Base-by-base conservation (phyloP, 2,888 invertebrate species). In the Erebia palarica region DNA sequence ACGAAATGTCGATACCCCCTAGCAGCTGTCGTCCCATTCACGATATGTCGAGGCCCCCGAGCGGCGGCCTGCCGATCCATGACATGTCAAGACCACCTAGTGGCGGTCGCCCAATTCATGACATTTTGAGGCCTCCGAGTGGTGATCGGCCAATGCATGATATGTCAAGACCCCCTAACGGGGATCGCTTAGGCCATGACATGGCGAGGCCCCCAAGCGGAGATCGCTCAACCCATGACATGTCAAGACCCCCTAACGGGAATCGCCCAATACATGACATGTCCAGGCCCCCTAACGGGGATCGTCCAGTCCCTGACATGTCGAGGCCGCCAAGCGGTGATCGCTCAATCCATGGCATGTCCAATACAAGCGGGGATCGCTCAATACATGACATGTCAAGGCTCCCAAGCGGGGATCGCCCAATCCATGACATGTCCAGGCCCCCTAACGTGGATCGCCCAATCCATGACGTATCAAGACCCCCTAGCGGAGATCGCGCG, bases 351-450 rank as follows among this genome's bases (percentile, higher is more conserved):
- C 76, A 69, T n/a, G 72, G 73, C 13, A 65, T 73, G 65, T 18
- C 65, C 16, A 67, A 73, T 57, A 65, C 57, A n/a, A 49, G 49
- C 13, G 21, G 10, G 78, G 73, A 73, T 18, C 55, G 63, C n/a
- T 65, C 69, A 4, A 27, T 68, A 55, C 73, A 69, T 57, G 73
- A 71, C 7, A 49, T 65, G 57, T 64, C 72, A 59, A 59, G 72
- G 18, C 70, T 59, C 8, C 65, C 65, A 1, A 10, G 69, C 49
- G 16, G 58, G 67, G 57, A 67, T 13, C 61, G 63, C 10, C 65
- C 64, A 49, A 57, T 81, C 70, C 76, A 69, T n/a, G 71, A 73
- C 13, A 66, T 73, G 65, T 18, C 65, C 21, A 70, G 71, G 16
- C 70, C 70, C n/a, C 71, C 75, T 11, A 60, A 61, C 1, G 11